Conservation (phyloP, 2,888 invertebrate species). For the Dusona sp. region DNA sequence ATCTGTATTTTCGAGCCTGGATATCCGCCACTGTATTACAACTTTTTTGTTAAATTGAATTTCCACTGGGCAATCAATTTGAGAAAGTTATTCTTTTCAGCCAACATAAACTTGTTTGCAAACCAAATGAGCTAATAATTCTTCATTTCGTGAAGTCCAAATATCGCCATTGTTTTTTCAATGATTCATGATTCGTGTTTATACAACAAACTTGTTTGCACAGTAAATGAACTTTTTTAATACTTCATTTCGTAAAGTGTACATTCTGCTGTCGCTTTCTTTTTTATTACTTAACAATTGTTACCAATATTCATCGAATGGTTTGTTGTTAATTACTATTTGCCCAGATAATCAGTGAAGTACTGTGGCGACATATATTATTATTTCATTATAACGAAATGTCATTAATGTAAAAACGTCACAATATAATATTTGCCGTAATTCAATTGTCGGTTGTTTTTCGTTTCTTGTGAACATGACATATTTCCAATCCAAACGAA, state of each 20-base stretch:
- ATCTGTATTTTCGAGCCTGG: neutral
- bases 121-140: constrained; percentile 15
- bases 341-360: neutral
- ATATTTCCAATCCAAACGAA: neutral
- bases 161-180: neutral
- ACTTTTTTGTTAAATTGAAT: constrained; percentile 19
- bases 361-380: neutral
- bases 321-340: neutral
- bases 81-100: constrained; percentile 1
- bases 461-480: neutral
- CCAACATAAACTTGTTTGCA: neutral
- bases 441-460: neutral
- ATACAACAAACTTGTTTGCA: neutral
- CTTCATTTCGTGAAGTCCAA: neutral
- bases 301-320: neutral
- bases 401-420: neutral
- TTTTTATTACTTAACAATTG: neutral
- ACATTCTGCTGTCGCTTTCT: neutral
- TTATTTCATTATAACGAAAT: neutral
- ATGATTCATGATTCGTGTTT: neutral
- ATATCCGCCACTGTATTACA: constrained; percentile 7
- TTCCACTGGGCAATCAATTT: constrained; percentile 8
- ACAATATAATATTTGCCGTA: neutral
- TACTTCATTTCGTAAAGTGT: neutral
- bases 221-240: neutral